Percentiles rank a stretch among this genome's conserved stretches.
These are phyloP conservation scores for Ophioninae sp. DNA, from an alignment of 2,888 invertebrate species.

Conservation along the genomic window DNA sequence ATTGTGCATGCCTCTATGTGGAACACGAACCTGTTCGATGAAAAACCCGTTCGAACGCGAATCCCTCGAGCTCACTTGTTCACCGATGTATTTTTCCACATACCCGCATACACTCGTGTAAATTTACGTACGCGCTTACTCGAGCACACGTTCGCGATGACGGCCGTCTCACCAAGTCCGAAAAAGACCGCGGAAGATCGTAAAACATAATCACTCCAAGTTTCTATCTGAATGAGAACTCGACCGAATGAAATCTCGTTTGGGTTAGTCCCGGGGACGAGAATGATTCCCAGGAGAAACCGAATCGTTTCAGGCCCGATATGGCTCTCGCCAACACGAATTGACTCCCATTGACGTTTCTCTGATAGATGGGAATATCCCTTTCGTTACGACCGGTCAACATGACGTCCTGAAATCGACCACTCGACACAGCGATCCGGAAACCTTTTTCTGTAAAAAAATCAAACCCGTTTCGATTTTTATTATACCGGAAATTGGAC, in stretches of 20 bases:
- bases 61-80: constrained; percentile 23
- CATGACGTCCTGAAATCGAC: too few species aligned
- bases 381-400: too few species aligned
- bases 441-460: too few species aligned
- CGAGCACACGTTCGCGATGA: not conserved
- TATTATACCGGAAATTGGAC: too few species aligned
- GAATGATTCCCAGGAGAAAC: constrained; percentile 68
- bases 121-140: constrained; percentile 7
- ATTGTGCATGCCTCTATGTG: constrained; percentile 45
- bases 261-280: constrained; percentile 17
- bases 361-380: too few species aligned
- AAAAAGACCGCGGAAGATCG: constrained; percentile 30
- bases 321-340: constrained; percentile 47
- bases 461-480: too few species aligned
- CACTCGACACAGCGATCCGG: too few species aligned
- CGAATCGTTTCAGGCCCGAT: constrained; percentile 47
- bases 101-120: constrained; percentile 9
- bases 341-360: too few species aligned
- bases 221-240: constrained; percentile 40
- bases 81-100: constrained; percentile 12
- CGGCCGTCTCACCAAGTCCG: not conserved
- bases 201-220: constrained; percentile 56
- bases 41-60: constrained; percentile 50
- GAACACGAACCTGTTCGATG: constrained; percentile 53
- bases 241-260: constrained; percentile 46